Base-by-base conservation (phyloP, 2,113 vertebrate species). In the Siniperca chuatsi region DNA sequence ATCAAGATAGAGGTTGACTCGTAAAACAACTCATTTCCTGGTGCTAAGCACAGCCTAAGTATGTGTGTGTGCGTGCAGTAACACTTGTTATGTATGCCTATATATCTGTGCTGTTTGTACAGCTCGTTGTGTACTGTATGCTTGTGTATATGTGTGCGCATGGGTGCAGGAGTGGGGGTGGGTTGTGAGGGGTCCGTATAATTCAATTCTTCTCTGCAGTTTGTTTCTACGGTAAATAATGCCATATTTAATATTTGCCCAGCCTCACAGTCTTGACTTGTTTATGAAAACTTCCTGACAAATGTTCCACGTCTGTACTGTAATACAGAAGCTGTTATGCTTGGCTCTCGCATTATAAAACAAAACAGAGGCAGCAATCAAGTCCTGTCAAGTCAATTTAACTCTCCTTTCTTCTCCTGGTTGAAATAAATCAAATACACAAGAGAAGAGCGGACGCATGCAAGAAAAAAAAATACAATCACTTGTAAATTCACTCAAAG, bases 211-310 rank as follows among this genome's bases (percentile, higher is more conserved):
- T 77, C 67, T 37, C 67, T 23, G 46, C 71, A 64, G 85, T 87
- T 87, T 84, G 76, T 74, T 86, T 86, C 84, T 50, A 65, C 20
- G n/a, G 90, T 94, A 93, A 95, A 95, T 92, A 96, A 92, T 81
- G 18, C 54, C 78, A 82, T 87, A 67, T 93, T 92, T 92, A 94
- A 93, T 93, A 89, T 95, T 93, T 90, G 75, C 80, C 62, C 54
- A 74, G 79, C 58, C 84, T 93, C 78, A 67, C 65, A 71, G 84
- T 84, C 86, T 84, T 73, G 91, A 92, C 87, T 91, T 91, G 92
- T 93, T 95, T 94, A 93, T 91, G 90, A 94, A 94, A 93, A 93
- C 84, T 68, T 90, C 74, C 81, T 91, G 90, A 95, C 90, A 94
- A 93, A 92, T 89, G 84, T 87, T 86, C 83, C 75, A 67, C 73